A percentile compares a stretch with the other conserved stretches of the same genome.
Conservation (phyloP, 2,888 invertebrate genomes). For the Drosophila anceps region DNA sequence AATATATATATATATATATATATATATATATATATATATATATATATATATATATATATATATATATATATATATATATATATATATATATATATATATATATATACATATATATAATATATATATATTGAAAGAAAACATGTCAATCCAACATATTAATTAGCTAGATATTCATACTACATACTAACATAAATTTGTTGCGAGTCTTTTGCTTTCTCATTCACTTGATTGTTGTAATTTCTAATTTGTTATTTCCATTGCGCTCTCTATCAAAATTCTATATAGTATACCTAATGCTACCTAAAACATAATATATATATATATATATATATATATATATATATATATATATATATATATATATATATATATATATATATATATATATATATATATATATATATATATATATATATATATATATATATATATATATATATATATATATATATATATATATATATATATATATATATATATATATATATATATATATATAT, state of each 20-base stretch:
- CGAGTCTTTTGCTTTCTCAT: constrained; percentile 46
- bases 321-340: constrained; percentile 26
- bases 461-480: constrained; percentile 25
- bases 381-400: constrained; percentile 58
- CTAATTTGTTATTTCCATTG: constrained; percentile 44
- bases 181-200: constrained; percentile 37
- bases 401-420: constrained; percentile 48
- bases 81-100: constrained; percentile 35
- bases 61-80: constrained; percentile 38
- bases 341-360: constrained; percentile 44
- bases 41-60: constrained; percentile 35
- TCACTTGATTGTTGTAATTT: constrained; percentile 52
- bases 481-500: constrained; percentile 42
- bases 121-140: neutral
- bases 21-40: constrained; percentile 19
- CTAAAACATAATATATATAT: constrained; percentile 38
- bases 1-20: constrained; percentile 37
- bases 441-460: constrained; percentile 40
- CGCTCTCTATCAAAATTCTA: constrained; percentile 53
- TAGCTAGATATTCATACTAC: constrained; percentile 47
- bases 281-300: constrained; percentile 38
- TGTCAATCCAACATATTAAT: constrained; percentile 48
- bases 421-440: constrained; percentile 51
- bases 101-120: constrained; percentile 31
- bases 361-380: constrained; percentile 38